phyloP scores from a whole-genome alignment of 2,113 vertebrate species.

The Euleptes europaea region DNA sequence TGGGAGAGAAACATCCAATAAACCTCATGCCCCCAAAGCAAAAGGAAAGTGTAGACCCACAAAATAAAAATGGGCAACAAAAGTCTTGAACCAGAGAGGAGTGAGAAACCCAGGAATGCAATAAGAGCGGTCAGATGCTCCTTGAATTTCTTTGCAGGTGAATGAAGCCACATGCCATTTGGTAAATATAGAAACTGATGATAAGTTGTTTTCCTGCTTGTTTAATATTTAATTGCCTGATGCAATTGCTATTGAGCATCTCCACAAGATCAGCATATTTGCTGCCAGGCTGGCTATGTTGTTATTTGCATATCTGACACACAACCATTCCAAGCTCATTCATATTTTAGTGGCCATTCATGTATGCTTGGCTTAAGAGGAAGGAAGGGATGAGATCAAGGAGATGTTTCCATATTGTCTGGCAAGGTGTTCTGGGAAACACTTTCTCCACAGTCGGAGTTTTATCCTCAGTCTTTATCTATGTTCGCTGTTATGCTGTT shows the following conservation, averaged over 20 bases:
- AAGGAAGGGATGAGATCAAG: conserved; percentile 17
- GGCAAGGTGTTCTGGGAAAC: neutral
- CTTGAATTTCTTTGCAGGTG: neutral
- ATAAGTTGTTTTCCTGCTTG: neutral
- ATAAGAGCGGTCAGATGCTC: neutral
- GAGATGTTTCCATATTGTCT: conserved; percentile 29
- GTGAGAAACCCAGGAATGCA: neutral
- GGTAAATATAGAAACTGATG: conserved; percentile 14
- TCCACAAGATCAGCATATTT: neutral
- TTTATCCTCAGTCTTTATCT: neutral
- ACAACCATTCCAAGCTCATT: neutral
- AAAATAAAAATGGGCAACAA: neutral
- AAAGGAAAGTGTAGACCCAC: neutral
- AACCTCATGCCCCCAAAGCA: neutral
- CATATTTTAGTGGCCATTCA: neutral
- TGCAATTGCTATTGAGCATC: conserved; percentile 5
- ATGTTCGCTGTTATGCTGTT: neutral
- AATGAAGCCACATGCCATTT: neutral
- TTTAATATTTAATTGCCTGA: conserved; percentile 4
- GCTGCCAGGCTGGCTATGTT: conserved; percentile 28
- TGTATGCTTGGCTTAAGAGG: conserved; percentile 28
- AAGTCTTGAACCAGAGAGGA: neutral
- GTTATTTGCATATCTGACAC: conserved; percentile 21
- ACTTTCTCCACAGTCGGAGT: neutral
- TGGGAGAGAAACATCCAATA: neutral